Base-by-base conservation (phyloP, 2,797 vertebrate genomes). In the Clarias fuscus region DNA sequence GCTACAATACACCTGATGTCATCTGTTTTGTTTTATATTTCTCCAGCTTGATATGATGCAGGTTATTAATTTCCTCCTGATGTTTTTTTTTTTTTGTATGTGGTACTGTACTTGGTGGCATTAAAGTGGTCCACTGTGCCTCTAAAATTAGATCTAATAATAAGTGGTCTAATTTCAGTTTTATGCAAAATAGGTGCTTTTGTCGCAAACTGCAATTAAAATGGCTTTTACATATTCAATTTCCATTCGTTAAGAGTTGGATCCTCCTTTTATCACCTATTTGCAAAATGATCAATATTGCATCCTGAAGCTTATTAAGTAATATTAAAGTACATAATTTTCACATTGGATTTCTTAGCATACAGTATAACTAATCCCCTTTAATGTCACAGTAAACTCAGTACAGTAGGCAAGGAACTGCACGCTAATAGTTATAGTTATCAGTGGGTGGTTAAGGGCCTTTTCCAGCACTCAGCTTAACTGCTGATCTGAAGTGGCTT, bases 61-160 rank as follows among this genome's bases (percentile, higher is more conserved):
- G 40, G 86, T 86, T 85, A 89, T 89, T 89, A 87, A 88, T 84
- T 76, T 73, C 20, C 53, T 2, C 75, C 37, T 81, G 81, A 14
- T 68, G 56, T 82, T 20, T 53, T 81, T 40, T 43, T 48, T 48
- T 48, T 48, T 48, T 8, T 48, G 48, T 11, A 11, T 11, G 10
- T 48, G 10, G 43, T 48, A 48, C 7, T 48, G 48, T 68, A 61
- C 59, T 48, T 68, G 81, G 33, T 77, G 86, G 56, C 68, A 81
- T 80, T 84, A 59, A 84, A 77, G 17, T 24, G 53, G 37, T 77
- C 76, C 86, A 10, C 30, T 80, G 70, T 37, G 18, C 65, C 53
- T 58, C 43, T 65, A 58, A 81, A 84, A 64, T 30, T 40, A 75
- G n/a, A 65, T 62, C 24, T 53, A 48, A 68, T 70, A 24, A 18